Evolutionary conservation across 2,113 vertebrate species (phyloP).

Genomic region (Boulengeromyrus knoepffleri): DNA sequence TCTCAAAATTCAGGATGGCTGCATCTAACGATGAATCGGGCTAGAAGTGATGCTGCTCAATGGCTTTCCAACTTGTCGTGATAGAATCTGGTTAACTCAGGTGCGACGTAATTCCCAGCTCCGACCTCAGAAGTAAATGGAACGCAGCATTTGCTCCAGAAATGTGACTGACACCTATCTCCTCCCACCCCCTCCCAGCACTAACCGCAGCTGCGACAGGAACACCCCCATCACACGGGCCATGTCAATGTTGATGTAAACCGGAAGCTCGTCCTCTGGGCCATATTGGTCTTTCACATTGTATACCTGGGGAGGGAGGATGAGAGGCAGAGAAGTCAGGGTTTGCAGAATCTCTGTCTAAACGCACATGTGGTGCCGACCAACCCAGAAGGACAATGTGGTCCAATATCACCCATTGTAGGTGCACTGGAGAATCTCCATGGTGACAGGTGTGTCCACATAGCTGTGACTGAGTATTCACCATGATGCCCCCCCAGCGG

Average conservation of each 20-base stretch:
- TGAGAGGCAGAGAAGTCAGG: background rate
- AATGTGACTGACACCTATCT: background rate
- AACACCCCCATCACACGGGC: conserved; percentile 88
- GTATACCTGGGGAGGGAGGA: conserved; percentile 66
- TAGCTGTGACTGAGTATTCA: conserved; percentile 38
- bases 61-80: background rate
- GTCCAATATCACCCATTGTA: background rate
- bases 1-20: background rate
- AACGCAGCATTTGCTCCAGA: background rate
- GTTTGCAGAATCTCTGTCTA: background rate
- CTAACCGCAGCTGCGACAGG: conserved; percentile 85
- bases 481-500: conserved; percentile 96
- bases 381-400: background rate
- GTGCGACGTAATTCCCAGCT: background rate
- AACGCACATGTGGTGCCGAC: background rate
- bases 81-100: background rate
- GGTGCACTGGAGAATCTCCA: background rate
- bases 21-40: background rate
- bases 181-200: background rate
- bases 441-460: background rate
- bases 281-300: conserved; percentile 69
- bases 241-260: conserved; percentile 78
- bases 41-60: background rate
- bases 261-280: conserved; percentile 55
- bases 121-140: background rate